Conservation (phyloP, 2,888 invertebrate genomes). For the Oscheius onirici region DNA sequence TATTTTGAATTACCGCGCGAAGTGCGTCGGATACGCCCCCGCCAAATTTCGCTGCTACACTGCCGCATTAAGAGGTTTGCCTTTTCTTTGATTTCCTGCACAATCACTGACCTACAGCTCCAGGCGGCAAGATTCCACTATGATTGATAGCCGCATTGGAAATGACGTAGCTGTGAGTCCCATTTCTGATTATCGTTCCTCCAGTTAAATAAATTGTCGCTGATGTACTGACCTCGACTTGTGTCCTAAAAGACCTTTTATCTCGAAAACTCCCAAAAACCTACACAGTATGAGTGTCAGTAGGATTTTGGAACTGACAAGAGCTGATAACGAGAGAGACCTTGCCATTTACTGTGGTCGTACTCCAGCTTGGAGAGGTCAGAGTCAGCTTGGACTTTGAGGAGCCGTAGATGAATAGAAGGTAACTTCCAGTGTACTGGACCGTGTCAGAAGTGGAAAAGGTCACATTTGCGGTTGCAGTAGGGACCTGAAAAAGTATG, state of each 20-base stretch:
- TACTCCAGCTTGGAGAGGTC: not conserved
- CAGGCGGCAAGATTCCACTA: constrained; percentile 44
- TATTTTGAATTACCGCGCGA: no score
- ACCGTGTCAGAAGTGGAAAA: constrained; percentile 12
- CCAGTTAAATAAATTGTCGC: constrained; percentile 12
- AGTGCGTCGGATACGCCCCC: no score
- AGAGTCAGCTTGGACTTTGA: not conserved
- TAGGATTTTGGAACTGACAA: constrained; percentile 5
- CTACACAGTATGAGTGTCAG: constrained; percentile 12
- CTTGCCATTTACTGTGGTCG: not conserved
- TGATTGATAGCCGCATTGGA: constrained; percentile 46
- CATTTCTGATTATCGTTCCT: constrained; percentile 41
- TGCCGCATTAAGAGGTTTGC: no score
- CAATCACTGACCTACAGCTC: constrained; percentile 34
- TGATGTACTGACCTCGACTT: constrained; percentile 18
- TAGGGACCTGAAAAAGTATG: not conserved
- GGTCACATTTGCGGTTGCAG: not conserved
- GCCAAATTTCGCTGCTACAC: no score
- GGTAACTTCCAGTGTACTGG: constrained; percentile 10
- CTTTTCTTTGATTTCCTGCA: no score
- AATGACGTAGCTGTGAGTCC: constrained; percentile 51
- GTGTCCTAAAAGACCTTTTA: constrained; percentile 7
- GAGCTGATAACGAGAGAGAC: not conserved
- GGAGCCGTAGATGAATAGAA: constrained; percentile 5
- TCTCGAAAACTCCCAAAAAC: not conserved